A percentile compares a stretch with the other conserved stretches of the same genome.
phyloP scores from a whole-genome alignment of 2,113 vertebrate species.

The Xenopus borealis region DNA sequence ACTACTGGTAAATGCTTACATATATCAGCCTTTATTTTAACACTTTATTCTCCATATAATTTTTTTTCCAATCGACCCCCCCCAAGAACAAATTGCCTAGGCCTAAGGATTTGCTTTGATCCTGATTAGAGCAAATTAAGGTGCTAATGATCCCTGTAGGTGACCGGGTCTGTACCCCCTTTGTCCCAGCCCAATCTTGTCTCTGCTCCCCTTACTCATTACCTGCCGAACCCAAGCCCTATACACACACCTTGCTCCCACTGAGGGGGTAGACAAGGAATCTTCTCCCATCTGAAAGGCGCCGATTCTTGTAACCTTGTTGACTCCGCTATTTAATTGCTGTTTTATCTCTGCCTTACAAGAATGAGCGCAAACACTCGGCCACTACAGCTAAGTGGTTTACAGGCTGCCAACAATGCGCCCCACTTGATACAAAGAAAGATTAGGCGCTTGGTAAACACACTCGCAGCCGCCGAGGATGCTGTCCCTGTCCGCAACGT shows the following conservation, averaged over 20 bases:
- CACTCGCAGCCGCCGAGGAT: background rate
- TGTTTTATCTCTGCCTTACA: constrained; percentile 50
- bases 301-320: constrained; percentile 50
- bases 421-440: background rate
- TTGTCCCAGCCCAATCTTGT: background rate
- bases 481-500: background rate
- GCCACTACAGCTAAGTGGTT: background rate
- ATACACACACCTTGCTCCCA: constrained; percentile 7
- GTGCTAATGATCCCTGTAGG: no score
- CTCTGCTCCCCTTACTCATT: background rate
- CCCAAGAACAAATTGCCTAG: no score
- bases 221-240: background rate
- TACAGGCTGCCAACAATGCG: background rate
- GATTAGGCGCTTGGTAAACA: background rate
- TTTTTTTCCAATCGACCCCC: no score
- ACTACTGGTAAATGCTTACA: no score
- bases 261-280: constrained; percentile 30
- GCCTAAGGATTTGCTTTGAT: no score
- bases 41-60: no score
- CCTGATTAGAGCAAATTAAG: no score
- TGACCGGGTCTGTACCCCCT: no score
- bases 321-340: constrained; percentile 54
- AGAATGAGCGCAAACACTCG: background rate
- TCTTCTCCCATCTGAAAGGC: constrained; percentile 46
- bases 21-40: no score